A percentile compares a stretch with the other conserved stretches of the same genome.
Conservation (phyloP, 2,113 vertebrate species). For the Onychostoma macrolepis region DNA sequence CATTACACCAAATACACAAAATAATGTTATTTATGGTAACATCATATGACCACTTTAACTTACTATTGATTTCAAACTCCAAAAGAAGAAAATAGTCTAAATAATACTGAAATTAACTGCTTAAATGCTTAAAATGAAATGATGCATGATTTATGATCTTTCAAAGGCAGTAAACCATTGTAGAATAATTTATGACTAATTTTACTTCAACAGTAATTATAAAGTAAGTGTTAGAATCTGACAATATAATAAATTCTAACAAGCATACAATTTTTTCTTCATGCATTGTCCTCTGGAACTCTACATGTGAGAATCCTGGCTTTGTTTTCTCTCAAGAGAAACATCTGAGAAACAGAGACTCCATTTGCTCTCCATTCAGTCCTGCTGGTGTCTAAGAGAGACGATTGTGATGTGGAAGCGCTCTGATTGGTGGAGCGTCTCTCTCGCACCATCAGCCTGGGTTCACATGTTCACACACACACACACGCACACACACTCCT, state of each 20-base stretch:
- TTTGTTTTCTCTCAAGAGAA: not conserved
- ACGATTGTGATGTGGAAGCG: not conserved
- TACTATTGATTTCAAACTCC: not conserved
- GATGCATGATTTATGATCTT: not conserved
- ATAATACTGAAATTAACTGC: not conserved
- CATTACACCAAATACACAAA: no score
- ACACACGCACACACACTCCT: constrained; percentile 29
- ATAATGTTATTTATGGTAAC: no score
- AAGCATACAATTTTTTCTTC: not conserved
- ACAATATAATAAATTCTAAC: not conserved
- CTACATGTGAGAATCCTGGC: not conserved
- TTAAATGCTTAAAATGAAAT: not conserved
- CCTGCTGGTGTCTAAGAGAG: not conserved
- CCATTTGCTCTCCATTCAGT: not conserved
- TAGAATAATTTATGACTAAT: not conserved
- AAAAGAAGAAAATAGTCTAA: not conserved
- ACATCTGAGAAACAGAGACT: not conserved
- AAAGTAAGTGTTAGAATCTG: not conserved
- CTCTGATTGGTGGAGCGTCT: not conserved
- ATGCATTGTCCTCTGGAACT: not conserved
- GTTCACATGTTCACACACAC: not conserved
- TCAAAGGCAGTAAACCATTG: not conserved
- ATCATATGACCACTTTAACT: not conserved
- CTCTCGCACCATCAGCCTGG: not conserved
- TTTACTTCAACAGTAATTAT: not conserved